A percentile compares a stretch with the other conserved stretches of the same genome.
Conservation (phyloP, 2,113 vertebrate genomes). For the Eonycteris spelaea region DNA sequence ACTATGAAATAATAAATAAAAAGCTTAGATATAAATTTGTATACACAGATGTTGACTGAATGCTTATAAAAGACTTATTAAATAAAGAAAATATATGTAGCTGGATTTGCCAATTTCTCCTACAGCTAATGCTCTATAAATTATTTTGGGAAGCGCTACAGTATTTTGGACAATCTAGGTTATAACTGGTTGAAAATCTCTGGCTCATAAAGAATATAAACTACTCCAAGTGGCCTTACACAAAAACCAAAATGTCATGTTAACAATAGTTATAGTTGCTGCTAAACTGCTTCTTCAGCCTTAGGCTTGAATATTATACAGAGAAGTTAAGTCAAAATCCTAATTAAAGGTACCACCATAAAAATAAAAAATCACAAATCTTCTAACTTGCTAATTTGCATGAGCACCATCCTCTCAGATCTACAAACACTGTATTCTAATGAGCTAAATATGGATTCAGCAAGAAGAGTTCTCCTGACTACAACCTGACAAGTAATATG, state of each 20-base stretch:
- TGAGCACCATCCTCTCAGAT: neutral
- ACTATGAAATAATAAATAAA: conserved; percentile 12
- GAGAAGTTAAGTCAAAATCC: neutral
- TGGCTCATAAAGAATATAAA: neutral
- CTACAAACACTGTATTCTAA: neutral
- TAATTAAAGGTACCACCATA: neutral
- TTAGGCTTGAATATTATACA: neutral
- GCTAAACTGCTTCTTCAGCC: neutral
- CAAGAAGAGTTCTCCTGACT: neutral
- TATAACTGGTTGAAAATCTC: neutral
- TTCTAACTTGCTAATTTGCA: neutral
- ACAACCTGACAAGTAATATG: neutral
- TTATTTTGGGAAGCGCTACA: neutral
- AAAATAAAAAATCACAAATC: neutral
- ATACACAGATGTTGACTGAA: neutral
- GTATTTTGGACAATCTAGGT: neutral
- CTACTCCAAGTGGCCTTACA: neutral
- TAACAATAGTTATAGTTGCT: neutral
- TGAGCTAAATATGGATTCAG: neutral
- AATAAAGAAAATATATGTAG: neutral
- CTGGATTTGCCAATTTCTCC: neutral
- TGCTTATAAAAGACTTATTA: neutral
- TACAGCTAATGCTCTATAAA: neutral
- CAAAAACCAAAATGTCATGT: neutral
- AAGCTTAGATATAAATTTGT: neutral